Base-by-base conservation (phyloP, 2,888 invertebrate species). In the Tineola bisselliella region DNA sequence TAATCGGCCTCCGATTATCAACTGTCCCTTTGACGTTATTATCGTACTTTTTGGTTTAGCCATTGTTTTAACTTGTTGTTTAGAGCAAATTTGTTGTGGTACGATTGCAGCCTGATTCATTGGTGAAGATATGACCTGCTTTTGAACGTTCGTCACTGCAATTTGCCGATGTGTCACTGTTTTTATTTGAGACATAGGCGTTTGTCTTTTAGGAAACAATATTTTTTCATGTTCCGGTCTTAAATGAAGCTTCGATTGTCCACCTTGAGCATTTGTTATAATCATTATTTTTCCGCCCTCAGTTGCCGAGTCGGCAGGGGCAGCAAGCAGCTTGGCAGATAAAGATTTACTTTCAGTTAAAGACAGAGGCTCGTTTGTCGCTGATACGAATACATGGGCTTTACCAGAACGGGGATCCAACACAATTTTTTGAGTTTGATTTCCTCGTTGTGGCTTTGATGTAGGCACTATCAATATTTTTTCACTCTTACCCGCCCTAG, bases 161-260 rank as follows among this genome's bases (percentile, higher is more conserved):
- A 61, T 74, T 17, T 25, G 58, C 4, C 52, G 54, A 62, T 84
- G 84, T 63, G 81, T 71, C 52, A 84, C 73, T 0, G 77, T 73
- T 72, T 86, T 84, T 31, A 84, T 64, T 64, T 83, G 84, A 18
- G 83, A 73, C 59, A 78, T 65, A 63, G 77, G 79, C 12, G 77
- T 72, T 64, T 84, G 83, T 65, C 84, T 87, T 66, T 89, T 88
- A 17, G 89, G 88, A 60, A 89, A 88, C 61, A 90, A 70, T 66
- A 89, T 81, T 71, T 89, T 89, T 66, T 89, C 89, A 67, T 90
- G 90, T 63, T 89, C 89, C 0, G 90, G 89, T 8, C 89, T 90
- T 56, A 91, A 75, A 1, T 90, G 77, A 67, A 90, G 86, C 65
- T 89, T 80, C 15, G 90, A 89, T 65, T 90, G 90, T 25, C 88